A percentile compares a stretch with the other conserved stretches of the same genome.
Conservation (phyloP, 2,888 invertebrate genomes). For the Lithophane socia region DNA sequence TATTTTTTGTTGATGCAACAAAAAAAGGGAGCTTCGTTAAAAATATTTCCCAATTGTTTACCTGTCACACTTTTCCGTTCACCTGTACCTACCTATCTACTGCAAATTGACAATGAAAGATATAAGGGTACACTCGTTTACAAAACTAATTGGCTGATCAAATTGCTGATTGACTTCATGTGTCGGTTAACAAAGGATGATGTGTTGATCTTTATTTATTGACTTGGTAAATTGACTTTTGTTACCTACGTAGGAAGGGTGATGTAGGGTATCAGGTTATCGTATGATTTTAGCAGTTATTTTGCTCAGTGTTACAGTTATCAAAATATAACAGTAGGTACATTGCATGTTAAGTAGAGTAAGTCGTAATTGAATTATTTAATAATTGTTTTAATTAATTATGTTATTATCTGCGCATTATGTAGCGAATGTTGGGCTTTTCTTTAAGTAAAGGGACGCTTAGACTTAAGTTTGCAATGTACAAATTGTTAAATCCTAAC, state of each 20-base stretch:
- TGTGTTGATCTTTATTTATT: conserved; percentile 20
- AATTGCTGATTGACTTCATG: conserved; percentile 44
- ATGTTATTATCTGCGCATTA: no score
- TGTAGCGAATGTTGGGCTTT: no score
- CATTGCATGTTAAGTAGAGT: no score
- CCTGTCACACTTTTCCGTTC: conserved; percentile 2
- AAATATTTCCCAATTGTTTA: not conserved
- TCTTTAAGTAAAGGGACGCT: no score
- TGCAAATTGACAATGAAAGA: conserved; percentile 36
- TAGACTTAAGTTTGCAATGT: no score
- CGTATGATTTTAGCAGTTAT: not conserved
- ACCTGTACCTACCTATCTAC: conserved; percentile 22
- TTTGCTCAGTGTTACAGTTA: not conserved
- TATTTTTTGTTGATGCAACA: no score
- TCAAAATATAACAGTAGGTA: no score
- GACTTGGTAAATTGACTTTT: conserved; percentile 34
- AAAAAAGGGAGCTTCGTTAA: not conserved
- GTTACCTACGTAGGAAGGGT: not conserved
- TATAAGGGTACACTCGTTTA: conserved; percentile 37
- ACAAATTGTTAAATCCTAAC: no score
- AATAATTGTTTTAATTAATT: no score
- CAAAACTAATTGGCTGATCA: conserved; percentile 55
- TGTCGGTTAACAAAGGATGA: conserved; percentile 11
- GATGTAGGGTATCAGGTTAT: not conserved
- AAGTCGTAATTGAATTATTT: no score